phyloP scores from a whole-genome alignment of 2,888 invertebrate genomes.

The Camponotus fellah region DNA sequence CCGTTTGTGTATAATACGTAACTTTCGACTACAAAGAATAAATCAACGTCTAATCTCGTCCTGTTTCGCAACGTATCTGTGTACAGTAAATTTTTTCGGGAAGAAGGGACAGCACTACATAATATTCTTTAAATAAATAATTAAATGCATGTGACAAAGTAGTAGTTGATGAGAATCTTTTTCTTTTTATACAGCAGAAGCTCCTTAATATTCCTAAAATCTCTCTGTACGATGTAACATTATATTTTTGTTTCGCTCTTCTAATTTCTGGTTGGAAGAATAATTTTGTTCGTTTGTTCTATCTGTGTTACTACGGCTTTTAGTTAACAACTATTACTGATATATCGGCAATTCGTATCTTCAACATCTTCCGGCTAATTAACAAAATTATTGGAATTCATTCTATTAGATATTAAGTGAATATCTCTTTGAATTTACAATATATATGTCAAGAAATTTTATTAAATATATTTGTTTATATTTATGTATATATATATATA shows the following conservation, averaged over 20 bases:
- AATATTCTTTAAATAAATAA: conserved; percentile 41
- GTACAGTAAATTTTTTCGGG: neutral
- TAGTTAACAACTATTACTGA: conserved; percentile 72
- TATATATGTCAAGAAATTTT: conserved; percentile 64
- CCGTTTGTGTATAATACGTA: conserved; percentile 6
- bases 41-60: conserved; percentile 61
- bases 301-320: conserved; percentile 72
- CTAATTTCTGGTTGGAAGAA: conserved; percentile 71
- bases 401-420: conserved; percentile 58
- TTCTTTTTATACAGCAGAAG: conserved; percentile 59
- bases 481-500: conserved; percentile 65
- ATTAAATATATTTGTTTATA: conserved; percentile 63
- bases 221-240: conserved; percentile 61
- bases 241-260: conserved; percentile 23
- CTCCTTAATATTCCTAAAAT: conserved; percentile 62
- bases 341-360: conserved; percentile 67
- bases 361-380: conserved; percentile 49
- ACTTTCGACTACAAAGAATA: conserved; percentile 72
- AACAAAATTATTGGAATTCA: conserved; percentile 57
- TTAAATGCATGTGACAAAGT: conserved; percentile 16
- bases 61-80: conserved; percentile 57
- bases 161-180: conserved; percentile 22
- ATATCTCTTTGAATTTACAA: conserved; percentile 63
- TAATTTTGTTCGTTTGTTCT: conserved; percentile 64
- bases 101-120: neutral